phyloP scores from a whole-genome alignment of 2,888 invertebrate genomes.

The Chrysolina oricalcia region DNA sequence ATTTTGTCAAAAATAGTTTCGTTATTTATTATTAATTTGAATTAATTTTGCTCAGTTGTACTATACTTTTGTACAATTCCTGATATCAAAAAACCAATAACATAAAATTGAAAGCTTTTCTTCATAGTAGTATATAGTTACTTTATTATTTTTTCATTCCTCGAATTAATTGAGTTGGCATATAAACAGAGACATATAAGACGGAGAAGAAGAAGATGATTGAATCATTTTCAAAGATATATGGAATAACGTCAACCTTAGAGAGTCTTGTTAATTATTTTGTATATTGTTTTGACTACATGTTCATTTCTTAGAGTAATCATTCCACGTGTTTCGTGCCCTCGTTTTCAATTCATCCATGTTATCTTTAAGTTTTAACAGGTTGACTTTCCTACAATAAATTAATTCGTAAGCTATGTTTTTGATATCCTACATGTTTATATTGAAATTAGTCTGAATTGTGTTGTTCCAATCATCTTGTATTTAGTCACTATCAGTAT shows the following conservation, averaged over 20 bases:
- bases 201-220: slow-evolving; percentile 67
- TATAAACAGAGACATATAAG: no score
- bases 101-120: no score
- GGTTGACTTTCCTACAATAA: slow-evolving; percentile 46
- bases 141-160: no score
- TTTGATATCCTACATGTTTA: slow-evolving; percentile 48
- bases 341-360: slow-evolving; percentile 16
- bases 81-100: no score
- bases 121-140: no score
- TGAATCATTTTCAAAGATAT: slow-evolving; percentile 18
- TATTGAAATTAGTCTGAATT: slow-evolving; percentile 38
- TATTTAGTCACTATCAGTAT: slow-evolving; percentile 43
- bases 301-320: slow-evolving; percentile 20
- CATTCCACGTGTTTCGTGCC: slow-evolving; percentile 28
- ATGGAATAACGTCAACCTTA: slow-evolving; percentile 36
- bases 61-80: no score
- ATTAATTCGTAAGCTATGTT: slow-evolving; percentile 47
- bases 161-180: no score
- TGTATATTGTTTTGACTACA: slow-evolving; percentile 16
- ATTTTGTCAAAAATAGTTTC: no score
- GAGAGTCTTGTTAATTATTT: slow-evolving; percentile 32
- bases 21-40: no score
- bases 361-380: slow-evolving; percentile 33
- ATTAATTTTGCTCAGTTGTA: no score
- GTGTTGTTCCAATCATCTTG: slow-evolving; percentile 41